phyloP scores from a whole-genome alignment of 2,113 vertebrate species.

The Pyrgilauda ruficollis region DNA sequence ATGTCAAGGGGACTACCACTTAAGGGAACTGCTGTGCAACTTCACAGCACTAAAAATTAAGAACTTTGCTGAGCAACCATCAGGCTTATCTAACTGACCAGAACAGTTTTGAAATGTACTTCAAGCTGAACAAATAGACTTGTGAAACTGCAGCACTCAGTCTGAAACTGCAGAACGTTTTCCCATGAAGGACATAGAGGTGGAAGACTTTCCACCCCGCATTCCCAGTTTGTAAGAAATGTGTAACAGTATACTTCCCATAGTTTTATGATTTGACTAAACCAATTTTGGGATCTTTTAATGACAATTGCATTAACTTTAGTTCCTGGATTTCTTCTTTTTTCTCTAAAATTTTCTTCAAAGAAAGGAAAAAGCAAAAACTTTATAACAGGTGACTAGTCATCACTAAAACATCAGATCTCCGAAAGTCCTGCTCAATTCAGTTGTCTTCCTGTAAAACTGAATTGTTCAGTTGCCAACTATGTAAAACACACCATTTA shows the following conservation, averaged over 20 bases:
- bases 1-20: neutral
- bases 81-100: constrained; percentile 5
- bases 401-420: neutral
- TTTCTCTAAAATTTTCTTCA: neutral
- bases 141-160: neutral
- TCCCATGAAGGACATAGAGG: neutral
- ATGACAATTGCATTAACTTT: neutral
- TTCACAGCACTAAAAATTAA: neutral
- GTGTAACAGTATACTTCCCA: neutral
- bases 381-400: neutral
- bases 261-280: neutral
- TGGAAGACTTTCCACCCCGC: neutral
- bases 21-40: neutral
- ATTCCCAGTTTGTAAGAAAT: neutral
- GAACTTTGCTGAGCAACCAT: neutral
- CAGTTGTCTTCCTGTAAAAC: neutral
- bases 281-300: neutral
- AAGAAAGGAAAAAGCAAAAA: neutral
- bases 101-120: constrained; percentile 7
- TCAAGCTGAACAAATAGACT: constrained; percentile 10
- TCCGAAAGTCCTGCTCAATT: neutral
- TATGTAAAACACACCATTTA: neutral
- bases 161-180: neutral
- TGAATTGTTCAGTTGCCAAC: no score
- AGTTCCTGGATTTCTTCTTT: neutral